Evolutionary conservation across 2,888 invertebrate genomes (phyloP).

Genomic region (Anthrax anthrax): DNA sequence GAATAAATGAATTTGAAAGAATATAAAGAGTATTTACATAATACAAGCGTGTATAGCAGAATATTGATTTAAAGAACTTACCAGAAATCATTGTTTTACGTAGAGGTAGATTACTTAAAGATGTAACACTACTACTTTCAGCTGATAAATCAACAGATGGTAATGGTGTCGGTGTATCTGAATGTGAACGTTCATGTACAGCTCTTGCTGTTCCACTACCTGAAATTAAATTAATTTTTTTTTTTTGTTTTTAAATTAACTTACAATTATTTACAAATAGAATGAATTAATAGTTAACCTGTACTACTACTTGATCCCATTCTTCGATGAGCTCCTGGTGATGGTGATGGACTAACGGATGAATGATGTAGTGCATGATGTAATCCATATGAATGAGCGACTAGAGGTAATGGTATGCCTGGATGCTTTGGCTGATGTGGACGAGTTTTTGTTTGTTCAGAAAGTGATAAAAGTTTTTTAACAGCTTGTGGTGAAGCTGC

Average conservation of each 20-base stretch:
- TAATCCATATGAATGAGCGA: constrained; percentile 27
- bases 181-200: constrained; percentile 79
- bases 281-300: constrained; percentile 17
- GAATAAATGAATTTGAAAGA: no score
- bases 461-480: constrained; percentile 82
- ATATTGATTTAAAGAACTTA: no score
- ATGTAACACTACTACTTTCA: constrained; percentile 90
- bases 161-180: constrained; percentile 71
- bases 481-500: constrained; percentile 94
- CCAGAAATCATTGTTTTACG: constrained; percentile 66
- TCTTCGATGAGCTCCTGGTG: constrained; percentile 42
- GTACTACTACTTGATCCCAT: constrained; percentile 41
- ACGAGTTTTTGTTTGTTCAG: constrained; percentile 74
- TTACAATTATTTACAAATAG: not conserved
- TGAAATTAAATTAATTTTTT: not conserved
- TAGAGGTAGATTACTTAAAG: constrained; percentile 76
- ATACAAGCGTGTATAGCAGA: no score
- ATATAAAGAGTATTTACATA: no score
- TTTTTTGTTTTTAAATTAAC: not conserved
- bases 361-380: constrained; percentile 18
- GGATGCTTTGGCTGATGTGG: constrained; percentile 70
- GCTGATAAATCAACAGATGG: constrained; percentile 81
- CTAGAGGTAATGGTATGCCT: constrained; percentile 45
- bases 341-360: constrained; percentile 30
- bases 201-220: constrained; percentile 36